phyloP scores from a whole-genome alignment of 92 coral and sea anemone species.

The Plumapathes pennacea region DNA sequence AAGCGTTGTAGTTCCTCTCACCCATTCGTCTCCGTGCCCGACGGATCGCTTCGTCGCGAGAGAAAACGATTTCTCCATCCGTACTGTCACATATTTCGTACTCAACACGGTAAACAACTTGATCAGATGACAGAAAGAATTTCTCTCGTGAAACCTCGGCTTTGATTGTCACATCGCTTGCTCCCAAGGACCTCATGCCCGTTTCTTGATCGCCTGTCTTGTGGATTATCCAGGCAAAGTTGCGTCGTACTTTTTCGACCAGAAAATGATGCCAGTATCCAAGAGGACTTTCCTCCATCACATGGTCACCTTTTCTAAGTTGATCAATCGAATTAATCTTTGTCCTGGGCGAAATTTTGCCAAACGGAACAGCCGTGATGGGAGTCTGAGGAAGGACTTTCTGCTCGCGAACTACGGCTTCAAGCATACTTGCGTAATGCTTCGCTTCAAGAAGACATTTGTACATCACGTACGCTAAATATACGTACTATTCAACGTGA shows the following conservation, averaged over 20 bases:
- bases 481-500: too few species aligned
- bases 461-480: too few species aligned
- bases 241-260: slow-evolving; percentile 74
- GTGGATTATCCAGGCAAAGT: slow-evolving; percentile 77
- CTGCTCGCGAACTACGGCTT: neutral
- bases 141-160: slow-evolving; percentile 72
- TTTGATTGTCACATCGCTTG: slow-evolving; percentile 63
- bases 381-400: slow-evolving; percentile 8
- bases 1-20: slow-evolving; percentile 72
- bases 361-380: slow-evolving; percentile 52
- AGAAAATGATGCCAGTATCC: slow-evolving; percentile 93
- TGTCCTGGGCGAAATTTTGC: slow-evolving; percentile 70
- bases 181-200: slow-evolving; percentile 60
- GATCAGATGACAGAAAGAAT: slow-evolving; percentile 54
- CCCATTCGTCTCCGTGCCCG: slow-evolving; percentile 75
- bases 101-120: slow-evolving; percentile 70
- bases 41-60: slow-evolving; percentile 63
- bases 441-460: too few species aligned
- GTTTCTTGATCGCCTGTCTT: slow-evolving; percentile 78
- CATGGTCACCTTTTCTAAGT: slow-evolving; percentile 77
- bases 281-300: slow-evolving; percentile 81
- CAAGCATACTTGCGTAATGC: too few species aligned
- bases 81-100: slow-evolving; percentile 42
- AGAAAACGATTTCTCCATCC: slow-evolving; percentile 21
- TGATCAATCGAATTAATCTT: slow-evolving; percentile 67